Percentiles rank a stretch among this genome's conserved stretches.
Conservation (phyloP, 2,113 vertebrate genomes). For the Dasyprocta punctata region DNA sequence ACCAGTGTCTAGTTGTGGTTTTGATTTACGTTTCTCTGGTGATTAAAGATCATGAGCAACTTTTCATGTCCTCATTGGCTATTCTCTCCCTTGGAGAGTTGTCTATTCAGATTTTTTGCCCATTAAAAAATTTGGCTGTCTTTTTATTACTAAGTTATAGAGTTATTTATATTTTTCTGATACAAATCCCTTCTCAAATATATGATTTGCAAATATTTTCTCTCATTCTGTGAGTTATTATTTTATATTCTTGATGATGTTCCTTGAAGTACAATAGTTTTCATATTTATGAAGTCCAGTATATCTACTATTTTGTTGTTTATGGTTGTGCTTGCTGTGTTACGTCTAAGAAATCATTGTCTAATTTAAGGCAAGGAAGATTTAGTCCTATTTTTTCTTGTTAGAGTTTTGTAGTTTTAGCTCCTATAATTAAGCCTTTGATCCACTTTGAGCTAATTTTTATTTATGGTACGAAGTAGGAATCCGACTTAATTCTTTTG, state of each 20-base stretch:
- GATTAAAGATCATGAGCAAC: background rate
- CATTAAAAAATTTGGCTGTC: background rate
- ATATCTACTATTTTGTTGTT: background rate
- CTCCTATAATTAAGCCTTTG: background rate
- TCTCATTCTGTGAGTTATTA: background rate
- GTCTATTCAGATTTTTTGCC: slow-evolving; percentile 26
- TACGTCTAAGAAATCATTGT: background rate
- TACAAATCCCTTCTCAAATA: background rate
- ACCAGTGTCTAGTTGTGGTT: background rate
- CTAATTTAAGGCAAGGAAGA: background rate
- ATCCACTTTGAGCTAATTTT: background rate
- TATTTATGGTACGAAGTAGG: background rate
- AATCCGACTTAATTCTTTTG: background rate
- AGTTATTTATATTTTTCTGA: background rate
- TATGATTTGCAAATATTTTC: slow-evolving; percentile 8
- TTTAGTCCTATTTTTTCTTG: slow-evolving; percentile 29
- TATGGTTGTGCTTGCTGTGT: slow-evolving; percentile 24
- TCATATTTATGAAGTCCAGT: background rate
- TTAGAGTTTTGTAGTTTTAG: slow-evolving; percentile 1
- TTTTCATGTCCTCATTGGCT: background rate
- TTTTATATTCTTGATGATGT: slow-evolving; percentile 13
- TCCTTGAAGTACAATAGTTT: background rate
- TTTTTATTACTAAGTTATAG: slow-evolving; percentile 8
- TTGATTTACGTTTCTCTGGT: slow-evolving; percentile 7
- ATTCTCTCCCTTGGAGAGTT: background rate